Conservation (phyloP, 2,113 vertebrate genomes). For the Rhinoderma darwinii region DNA sequence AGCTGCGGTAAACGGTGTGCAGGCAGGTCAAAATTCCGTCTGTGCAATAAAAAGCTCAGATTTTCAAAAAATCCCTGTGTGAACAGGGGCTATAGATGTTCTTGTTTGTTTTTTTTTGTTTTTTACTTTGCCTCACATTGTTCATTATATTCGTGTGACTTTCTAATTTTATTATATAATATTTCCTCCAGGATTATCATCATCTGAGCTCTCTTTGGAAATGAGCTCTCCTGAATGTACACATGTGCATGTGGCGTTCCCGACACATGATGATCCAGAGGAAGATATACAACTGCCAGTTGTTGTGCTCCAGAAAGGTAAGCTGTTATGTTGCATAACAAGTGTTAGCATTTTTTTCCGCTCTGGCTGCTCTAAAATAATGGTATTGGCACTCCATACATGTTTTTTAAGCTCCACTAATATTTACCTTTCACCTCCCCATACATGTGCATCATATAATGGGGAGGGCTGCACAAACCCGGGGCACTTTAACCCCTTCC, state of each 20-base stretch:
- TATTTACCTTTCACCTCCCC: too few species aligned
- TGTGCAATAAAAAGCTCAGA: too few species aligned
- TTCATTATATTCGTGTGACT: background rate
- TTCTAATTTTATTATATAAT: background rate
- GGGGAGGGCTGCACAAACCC: too few species aligned
- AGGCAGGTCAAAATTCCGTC: too few species aligned
- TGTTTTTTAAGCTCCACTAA: too few species aligned
- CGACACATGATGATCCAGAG: conserved; percentile 68
- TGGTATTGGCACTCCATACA: background rate
- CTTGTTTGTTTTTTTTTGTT: too few species aligned
- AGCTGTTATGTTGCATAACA: conserved; percentile 41
- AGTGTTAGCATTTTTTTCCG: background rate
- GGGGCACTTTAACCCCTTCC: too few species aligned
- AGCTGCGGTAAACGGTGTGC: too few species aligned
- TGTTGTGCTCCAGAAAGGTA: conserved; percentile 70
- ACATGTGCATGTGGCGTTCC: background rate
- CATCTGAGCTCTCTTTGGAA: conserved; percentile 56
- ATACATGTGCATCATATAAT: too few species aligned
- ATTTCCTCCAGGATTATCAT: conserved; percentile 62
- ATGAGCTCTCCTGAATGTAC: conserved; percentile 22
- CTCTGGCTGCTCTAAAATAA: background rate
- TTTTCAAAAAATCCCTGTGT: too few species aligned
- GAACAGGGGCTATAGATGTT: too few species aligned
- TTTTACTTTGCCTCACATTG: background rate
- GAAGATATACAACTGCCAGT: conserved; percentile 76